Conservation (phyloP, 2,888 invertebrate genomes). For the Rutpela maculata region DNA sequence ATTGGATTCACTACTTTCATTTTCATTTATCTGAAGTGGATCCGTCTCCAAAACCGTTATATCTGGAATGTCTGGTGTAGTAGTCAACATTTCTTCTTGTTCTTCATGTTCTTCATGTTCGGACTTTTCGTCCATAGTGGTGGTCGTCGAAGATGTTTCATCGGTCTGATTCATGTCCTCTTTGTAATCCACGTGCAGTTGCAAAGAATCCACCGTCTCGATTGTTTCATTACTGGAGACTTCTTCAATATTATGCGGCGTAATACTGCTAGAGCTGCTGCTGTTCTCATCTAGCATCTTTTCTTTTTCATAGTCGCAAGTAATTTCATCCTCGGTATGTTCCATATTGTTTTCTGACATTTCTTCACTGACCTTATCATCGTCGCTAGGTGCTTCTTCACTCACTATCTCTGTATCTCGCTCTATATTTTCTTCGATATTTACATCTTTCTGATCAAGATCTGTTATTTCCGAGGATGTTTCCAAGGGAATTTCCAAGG, state of each 20-base stretch:
- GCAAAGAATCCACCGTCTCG: constrained; percentile 64
- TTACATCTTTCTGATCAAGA: constrained; percentile 47
- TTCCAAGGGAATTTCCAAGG: background rate
- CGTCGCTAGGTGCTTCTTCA: constrained; percentile 58
- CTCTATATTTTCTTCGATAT: constrained; percentile 51
- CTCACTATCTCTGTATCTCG: constrained; percentile 40
- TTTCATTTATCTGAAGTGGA: constrained; percentile 51
- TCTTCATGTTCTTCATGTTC: constrained; percentile 51
- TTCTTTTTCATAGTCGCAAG: constrained; percentile 58
- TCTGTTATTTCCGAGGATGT: background rate
- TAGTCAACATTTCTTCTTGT: constrained; percentile 59
- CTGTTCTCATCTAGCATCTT: constrained; percentile 59
- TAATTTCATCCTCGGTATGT: constrained; percentile 54
- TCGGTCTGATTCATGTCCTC: constrained; percentile 57
- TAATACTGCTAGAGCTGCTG: constrained; percentile 59
- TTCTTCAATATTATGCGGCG: constrained; percentile 59
- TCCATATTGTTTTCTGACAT: constrained; percentile 53
- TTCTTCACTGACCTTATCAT: constrained; percentile 60
- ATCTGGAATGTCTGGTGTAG: constrained; percentile 59
- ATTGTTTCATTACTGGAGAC: constrained; percentile 60
- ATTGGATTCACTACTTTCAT: constrained; percentile 46
- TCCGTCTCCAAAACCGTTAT: constrained; percentile 55
- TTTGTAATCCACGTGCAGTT: constrained; percentile 61
- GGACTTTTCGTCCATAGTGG: constrained; percentile 58
- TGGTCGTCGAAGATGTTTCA: constrained; percentile 60